Base-by-base conservation (phyloP, 2,888 invertebrate genomes). In the Drosophila tanythrix region DNA sequence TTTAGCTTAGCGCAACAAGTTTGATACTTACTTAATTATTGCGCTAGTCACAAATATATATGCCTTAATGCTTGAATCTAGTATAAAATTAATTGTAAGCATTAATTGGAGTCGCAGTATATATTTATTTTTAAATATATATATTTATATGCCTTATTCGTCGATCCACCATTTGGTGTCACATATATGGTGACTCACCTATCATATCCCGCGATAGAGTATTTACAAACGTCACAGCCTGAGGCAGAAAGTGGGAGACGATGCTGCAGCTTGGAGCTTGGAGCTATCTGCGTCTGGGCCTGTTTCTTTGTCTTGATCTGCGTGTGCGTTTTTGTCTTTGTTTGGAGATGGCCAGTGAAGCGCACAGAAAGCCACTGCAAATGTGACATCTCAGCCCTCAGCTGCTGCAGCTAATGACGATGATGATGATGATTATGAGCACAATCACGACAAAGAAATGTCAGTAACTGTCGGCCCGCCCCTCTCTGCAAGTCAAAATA, bases 391-490 rank as follows among this genome's bases (percentile, higher is more conserved):
- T 25, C 50, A 65, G 40, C 60, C 33, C 40, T 21, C 43, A 31
- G 40, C 18, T 21, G 25, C 51, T 38, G 63, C 35, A 25, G n/a
- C 40, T 29, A 15, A 27, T 51, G 31, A 53, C 27, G 55, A 31
- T 35, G 33, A 10, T 40, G 51, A n/a, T 64, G 57, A 29, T 58
- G 61, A 58, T 50, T 67, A 38, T 18, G 38, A 25, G 11, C 21
- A 48, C 66, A 68, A 80, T 82, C 72, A 71, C 74, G 81, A 88
- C 87, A 84, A 86, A 86, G 89, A 88, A 81, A 79, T 79, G 73
- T 64, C 76, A 70, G 73, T 59, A 59, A 78, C 62, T 53, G 50
- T 50, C 40, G 50, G 8, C 25, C 38, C 25, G 6, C 55, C 53
- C 25, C 38, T n/a, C 48, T 2, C 52, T 13, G 6, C 18, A 36